Base-by-base conservation (phyloP, 2,113 vertebrate genomes). In the Saccopteryx leptura region DNA sequence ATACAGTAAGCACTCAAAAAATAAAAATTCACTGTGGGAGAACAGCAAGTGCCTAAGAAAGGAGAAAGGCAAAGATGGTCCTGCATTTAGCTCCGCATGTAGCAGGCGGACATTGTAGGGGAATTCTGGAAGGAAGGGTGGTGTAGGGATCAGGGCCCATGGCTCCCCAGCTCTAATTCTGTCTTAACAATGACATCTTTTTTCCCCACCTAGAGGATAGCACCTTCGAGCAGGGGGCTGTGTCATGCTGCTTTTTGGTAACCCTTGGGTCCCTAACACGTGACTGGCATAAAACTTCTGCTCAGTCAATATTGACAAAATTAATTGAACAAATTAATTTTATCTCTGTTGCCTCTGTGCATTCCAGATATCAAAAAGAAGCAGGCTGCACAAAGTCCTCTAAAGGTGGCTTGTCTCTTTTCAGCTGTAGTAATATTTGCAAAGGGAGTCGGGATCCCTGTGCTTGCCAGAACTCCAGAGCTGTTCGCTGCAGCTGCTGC, bases 231-330 rank as follows among this genome's bases (percentile, higher is more conserved):
- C 26, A 94, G 87, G 50, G 39, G n/a, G 31, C 61, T 68, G 19
- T 7, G 79, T 39, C 72, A 21, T 46, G 74, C 33, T 56, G 79
- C 75, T 87, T 82, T 81, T 33, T 23, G 66, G 90, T 88, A 88
- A 92, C 84, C 19, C 80, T 69, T 0, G 0, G 76, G 74, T 91
- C 66, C 71, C 91, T 89, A 50, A 79, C 95, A 95, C 28, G 86
- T 82, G 78, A 96, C 81, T 88, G 79, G 88, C 93, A 95, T 88
- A 60, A 85, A 96, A 95, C 88, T 69, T 89, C 66, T 66, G 78
- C 63, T 95, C 10, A 5, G 96, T 92, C 93, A 97, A 96, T 96
- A 97, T 96, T 98, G 96, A 97, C 94, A 93, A 92, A 97, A 98
- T 94, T 97, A 98, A 97, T 10, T 96, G 87, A 96, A 97, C 93